A percentile compares a stretch with the other conserved stretches of the same genome.
Evolutionary conservation across 92 coral and sea anemone genomes (phyloP).

Genomic region (Metridium senile): DNA sequence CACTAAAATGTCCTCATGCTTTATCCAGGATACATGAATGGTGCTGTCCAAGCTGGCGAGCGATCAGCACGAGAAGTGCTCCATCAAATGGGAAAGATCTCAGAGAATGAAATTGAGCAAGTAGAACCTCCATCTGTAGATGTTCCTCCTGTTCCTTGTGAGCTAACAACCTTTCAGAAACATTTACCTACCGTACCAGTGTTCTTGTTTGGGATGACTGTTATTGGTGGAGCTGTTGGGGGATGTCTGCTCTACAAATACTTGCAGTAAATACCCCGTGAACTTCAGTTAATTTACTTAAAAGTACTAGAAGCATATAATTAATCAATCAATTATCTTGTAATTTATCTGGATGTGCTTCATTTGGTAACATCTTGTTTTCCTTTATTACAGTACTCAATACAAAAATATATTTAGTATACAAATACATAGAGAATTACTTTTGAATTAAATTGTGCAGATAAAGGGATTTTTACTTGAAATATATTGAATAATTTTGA

Average conservation of each 20-base stretch:
- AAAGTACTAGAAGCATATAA: not conserved
- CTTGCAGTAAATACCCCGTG: not conserved
- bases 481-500: too few species aligned
- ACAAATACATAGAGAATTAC: too few species aligned
- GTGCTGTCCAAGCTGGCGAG: slow-evolving; percentile 97
- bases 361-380: too few species aligned
- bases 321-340: too few species aligned
- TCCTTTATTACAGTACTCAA: too few species aligned
- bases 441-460: too few species aligned
- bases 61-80: slow-evolving; percentile 98
- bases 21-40: slow-evolving; percentile 90
- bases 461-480: too few species aligned
- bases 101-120: slow-evolving; percentile 70
- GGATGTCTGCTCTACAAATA: slow-evolving; percentile 16
- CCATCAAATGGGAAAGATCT: slow-evolving; percentile 81
- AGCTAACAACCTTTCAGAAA: slow-evolving; percentile 68
- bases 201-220: slow-evolving; percentile 31
- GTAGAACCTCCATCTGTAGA: slow-evolving; percentile 88
- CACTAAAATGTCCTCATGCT: not conserved
- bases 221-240: slow-evolving; percentile 19
- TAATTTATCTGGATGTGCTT: too few species aligned
- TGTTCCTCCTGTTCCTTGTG: slow-evolving; percentile 79
- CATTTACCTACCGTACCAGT: slow-evolving; percentile 84
- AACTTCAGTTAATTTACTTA: not conserved
- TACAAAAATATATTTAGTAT: too few species aligned